Evolutionary conservation across 2,888 invertebrate genomes (phyloP).

Genomic region (Agriotes lineatus): DNA sequence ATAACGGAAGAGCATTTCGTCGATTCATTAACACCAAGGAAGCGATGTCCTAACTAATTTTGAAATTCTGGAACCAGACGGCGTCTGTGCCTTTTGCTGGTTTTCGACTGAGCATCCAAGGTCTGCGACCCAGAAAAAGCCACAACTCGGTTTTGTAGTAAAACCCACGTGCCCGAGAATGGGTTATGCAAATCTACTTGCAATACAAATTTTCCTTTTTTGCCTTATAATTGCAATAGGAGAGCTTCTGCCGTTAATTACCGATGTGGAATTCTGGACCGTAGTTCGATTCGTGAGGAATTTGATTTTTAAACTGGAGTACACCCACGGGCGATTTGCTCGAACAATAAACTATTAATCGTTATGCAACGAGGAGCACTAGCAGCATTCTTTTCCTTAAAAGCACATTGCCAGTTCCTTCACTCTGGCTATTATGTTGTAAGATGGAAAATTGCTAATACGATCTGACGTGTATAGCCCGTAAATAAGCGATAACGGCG

Average conservation of each 20-base stretch:
- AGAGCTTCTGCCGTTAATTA: background rate
- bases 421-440: background rate
- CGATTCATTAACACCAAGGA: background rate
- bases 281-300: too few relatives aligned
- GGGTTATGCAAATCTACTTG: slow-evolving; percentile 3
- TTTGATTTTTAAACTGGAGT: background rate
- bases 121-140: background rate
- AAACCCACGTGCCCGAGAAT: background rate
- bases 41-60: background rate
- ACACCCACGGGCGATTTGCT: too few relatives aligned
- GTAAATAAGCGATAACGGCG: background rate
- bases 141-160: slow-evolving; percentile 10
- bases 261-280: background rate
- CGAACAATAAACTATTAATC: background rate
- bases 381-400: slow-evolving; percentile 12
- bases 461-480: background rate
- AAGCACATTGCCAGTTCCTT: slow-evolving; percentile 3
- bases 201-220: background rate
- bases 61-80: background rate
- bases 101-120: slow-evolving; percentile 1
- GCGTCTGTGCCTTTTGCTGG: background rate
- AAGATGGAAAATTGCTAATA: slow-evolving; percentile 9
- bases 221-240: background rate
- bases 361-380: background rate
- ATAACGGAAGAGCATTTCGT: background rate